Conservation (phyloP, 2,797 vertebrate genomes). For the Cyprinella venusta region DNA sequence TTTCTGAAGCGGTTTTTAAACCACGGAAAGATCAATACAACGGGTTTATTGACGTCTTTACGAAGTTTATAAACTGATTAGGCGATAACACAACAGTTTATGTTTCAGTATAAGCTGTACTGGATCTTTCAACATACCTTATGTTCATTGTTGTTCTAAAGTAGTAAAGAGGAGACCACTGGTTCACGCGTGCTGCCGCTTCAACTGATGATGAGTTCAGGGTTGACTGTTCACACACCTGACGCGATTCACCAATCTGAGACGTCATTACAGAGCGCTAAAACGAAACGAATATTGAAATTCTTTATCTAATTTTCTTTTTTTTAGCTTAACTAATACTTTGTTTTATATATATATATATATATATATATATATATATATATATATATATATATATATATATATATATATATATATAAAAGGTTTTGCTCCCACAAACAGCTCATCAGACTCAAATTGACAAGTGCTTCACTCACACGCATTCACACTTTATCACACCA, state of each 20-base stretch:
- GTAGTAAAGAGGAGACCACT: not conserved
- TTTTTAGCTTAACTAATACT: not conserved
- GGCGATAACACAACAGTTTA: not conserved
- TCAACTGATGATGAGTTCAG: not conserved
- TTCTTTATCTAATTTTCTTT: not conserved
- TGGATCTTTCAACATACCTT: not conserved
- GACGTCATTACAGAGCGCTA: not conserved
- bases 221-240: no score
- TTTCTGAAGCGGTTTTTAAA: not conserved
- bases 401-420: no score
- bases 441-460: not conserved
- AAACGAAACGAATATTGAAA: not conserved
- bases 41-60: not conserved
- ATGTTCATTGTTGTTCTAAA: not conserved
- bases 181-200: not conserved
- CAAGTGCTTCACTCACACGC: not conserved
- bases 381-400: no score
- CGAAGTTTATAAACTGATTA: not conserved
- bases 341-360: no score
- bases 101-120: not conserved
- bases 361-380: no score
- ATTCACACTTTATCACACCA: no score
- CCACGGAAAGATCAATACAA: no score
- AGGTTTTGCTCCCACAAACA: not conserved
- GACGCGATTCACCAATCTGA: no score